phyloP scores from a whole-genome alignment of 2,113 vertebrate species.

The Toxotes jaculatrix region DNA sequence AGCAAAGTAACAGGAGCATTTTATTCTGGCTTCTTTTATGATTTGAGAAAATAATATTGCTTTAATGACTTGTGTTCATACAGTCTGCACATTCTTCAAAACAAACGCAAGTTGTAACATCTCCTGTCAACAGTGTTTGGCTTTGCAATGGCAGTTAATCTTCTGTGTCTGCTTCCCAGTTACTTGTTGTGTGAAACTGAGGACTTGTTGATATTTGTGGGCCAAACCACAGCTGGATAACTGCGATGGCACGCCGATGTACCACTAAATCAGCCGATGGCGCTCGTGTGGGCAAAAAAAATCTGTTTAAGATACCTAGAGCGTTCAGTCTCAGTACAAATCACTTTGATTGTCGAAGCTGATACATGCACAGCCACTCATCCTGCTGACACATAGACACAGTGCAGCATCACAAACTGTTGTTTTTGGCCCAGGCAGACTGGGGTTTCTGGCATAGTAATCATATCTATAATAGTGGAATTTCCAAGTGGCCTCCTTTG shows the following conservation, averaged over 20 bases:
- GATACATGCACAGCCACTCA: conserved; percentile 10
- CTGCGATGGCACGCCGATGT: conserved; percentile 48
- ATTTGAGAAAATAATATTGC: conserved; percentile 59
- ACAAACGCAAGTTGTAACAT: conserved; percentile 71
- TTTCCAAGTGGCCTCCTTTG: conserved; percentile 62
- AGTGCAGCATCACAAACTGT: conserved; percentile 35
- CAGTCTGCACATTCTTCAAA: conserved; percentile 55
- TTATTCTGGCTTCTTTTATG: conserved; percentile 41
- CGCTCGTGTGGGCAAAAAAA: conserved; percentile 25
- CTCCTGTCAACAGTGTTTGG: conserved; percentile 44
- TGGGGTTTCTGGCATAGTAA: conserved; percentile 29
- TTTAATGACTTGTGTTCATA: conserved; percentile 37
- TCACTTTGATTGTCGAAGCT: conserved; percentile 28
- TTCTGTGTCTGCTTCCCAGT: conserved; percentile 44
- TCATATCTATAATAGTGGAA: conserved; percentile 47
- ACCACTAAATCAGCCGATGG: conserved; percentile 61
- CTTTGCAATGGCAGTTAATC: conserved; percentile 63
- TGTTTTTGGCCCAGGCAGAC: conserved; percentile 46
- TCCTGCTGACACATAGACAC: conserved; percentile 24
- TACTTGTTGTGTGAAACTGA: conserved; percentile 65
- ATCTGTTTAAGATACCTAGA: conserved; percentile 32
- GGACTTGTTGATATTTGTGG: conserved; percentile 61
- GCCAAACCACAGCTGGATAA: conserved; percentile 65
- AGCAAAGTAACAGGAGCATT: conserved; percentile 49
- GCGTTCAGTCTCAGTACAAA: conserved; percentile 33